These are phyloP conservation scores for Dynastes hyllus DNA, from an alignment of 2,888 invertebrate species.

Conservation along the genomic window DNA sequence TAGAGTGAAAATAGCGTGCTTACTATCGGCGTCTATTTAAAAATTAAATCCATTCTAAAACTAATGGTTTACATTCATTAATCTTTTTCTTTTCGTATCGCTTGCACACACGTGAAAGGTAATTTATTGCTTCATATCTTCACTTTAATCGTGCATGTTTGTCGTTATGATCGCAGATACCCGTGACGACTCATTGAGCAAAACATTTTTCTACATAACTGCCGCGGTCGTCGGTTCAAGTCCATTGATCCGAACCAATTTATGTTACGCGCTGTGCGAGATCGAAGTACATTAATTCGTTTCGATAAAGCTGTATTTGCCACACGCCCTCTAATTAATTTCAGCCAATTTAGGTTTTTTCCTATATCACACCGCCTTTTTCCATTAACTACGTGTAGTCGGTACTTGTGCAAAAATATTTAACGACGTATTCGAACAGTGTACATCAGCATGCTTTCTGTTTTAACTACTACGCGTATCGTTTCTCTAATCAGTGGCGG, in stretches of 20 bases:
- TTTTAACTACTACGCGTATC: too few species aligned
- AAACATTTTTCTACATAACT: slow-evolving; percentile 42
- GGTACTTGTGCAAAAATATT: too few species aligned
- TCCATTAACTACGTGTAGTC: not conserved
- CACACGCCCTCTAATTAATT: slow-evolving; percentile 33
- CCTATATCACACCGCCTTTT: not conserved
- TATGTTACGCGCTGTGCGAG: slow-evolving; percentile 26
- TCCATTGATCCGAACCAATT: slow-evolving; percentile 35
- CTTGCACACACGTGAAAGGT: slow-evolving; percentile 14
- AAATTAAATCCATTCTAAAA: slow-evolving; percentile 17
- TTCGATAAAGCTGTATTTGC: slow-evolving; percentile 36
- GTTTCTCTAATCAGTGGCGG: too few species aligned
- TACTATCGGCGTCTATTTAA: slow-evolving; percentile 8
- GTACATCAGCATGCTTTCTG: not conserved
- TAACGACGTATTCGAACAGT: not conserved
- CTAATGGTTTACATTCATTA: slow-evolving; percentile 17
- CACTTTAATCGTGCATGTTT: slow-evolving; percentile 38
- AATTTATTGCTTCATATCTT: slow-evolving; percentile 30
- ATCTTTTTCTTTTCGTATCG: slow-evolving; percentile 36
- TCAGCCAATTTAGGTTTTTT: slow-evolving; percentile 29
- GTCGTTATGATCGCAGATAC: slow-evolving; percentile 34
- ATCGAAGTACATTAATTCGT: slow-evolving; percentile 32
- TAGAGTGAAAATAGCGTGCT: not conserved
- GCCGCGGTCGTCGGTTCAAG: slow-evolving; percentile 35
- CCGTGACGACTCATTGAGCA: slow-evolving; percentile 38